phyloP scores from a whole-genome alignment of 2,113 vertebrate genomes.

The Vidua chalybeata region DNA sequence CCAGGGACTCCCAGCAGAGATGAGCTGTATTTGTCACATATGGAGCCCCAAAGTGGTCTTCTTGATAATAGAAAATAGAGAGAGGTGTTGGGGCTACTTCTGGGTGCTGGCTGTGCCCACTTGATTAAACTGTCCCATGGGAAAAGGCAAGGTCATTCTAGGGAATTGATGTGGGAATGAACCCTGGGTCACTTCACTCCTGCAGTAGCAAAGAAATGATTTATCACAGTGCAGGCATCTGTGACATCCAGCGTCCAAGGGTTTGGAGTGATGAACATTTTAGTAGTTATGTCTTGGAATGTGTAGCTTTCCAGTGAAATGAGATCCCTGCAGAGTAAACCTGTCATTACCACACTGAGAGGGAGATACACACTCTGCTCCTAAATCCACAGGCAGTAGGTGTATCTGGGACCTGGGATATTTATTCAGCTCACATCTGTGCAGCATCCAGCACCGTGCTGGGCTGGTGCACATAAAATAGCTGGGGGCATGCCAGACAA shows the following conservation, averaged over 20 bases:
- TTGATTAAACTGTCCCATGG: background rate
- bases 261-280: background rate
- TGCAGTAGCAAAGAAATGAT: background rate
- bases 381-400: background rate
- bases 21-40: background rate
- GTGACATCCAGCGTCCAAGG: background rate
- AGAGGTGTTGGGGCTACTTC: background rate
- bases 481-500: constrained; percentile 24
- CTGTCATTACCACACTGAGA: background rate
- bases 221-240: background rate
- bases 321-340: background rate
- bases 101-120: background rate
- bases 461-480: background rate
- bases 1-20: background rate
- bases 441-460: background rate
- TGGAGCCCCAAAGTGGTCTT: background rate
- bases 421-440: constrained; percentile 56
- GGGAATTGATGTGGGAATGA: background rate
- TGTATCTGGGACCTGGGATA: background rate
- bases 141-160: background rate
- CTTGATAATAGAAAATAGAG: background rate
- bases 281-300: background rate
- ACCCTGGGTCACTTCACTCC: background rate
- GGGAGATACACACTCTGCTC: background rate
- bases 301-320: background rate